phyloP scores from a whole-genome alignment of 2,797 vertebrate genomes.

The Chanos chanos region DNA sequence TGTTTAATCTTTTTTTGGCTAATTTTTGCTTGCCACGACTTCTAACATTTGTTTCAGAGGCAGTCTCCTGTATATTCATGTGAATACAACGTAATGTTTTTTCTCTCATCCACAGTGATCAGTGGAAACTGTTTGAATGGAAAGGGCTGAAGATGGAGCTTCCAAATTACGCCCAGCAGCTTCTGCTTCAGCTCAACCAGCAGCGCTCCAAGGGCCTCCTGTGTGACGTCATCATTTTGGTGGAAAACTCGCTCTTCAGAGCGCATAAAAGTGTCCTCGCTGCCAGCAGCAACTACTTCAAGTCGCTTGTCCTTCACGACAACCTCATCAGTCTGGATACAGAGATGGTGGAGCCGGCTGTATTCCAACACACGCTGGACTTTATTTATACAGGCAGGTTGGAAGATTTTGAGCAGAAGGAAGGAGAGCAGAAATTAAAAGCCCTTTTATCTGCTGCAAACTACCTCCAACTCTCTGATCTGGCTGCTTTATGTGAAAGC shows the following conservation, averaged over 20 bases:
- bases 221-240: conserved; percentile 97
- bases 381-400: conserved; percentile 98
- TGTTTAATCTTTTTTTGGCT: too few relatives aligned
- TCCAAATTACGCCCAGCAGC: conserved; percentile 99
- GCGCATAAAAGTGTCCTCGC: conserved; percentile 97
- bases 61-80: too few relatives aligned
- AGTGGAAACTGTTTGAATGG: neutral
- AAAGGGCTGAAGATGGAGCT: conserved; percentile 89
- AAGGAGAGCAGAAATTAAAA: conserved; percentile 88
- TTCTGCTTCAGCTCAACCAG: conserved; percentile 98
- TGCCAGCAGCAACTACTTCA: conserved; percentile 98
- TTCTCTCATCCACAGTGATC: too few relatives aligned
- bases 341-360: conserved; percentile 94
- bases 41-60: too few relatives aligned
- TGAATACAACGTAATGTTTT: too few relatives aligned
- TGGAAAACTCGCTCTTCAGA: conserved; percentile 96
- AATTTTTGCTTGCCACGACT: too few relatives aligned
- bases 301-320: conserved; percentile 95
- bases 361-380: conserved; percentile 96
- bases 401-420: conserved; percentile 71
- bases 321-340: conserved; percentile 99
- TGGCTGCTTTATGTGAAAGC: conserved; percentile 92
- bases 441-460: conserved; percentile 94
- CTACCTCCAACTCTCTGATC: conserved; percentile 99
- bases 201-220: conserved; percentile 98